These are phyloP conservation scores for Kryptolebias marmoratus DNA, from an alignment of 2,113 vertebrate genomes.

Conservation along the genomic window DNA sequence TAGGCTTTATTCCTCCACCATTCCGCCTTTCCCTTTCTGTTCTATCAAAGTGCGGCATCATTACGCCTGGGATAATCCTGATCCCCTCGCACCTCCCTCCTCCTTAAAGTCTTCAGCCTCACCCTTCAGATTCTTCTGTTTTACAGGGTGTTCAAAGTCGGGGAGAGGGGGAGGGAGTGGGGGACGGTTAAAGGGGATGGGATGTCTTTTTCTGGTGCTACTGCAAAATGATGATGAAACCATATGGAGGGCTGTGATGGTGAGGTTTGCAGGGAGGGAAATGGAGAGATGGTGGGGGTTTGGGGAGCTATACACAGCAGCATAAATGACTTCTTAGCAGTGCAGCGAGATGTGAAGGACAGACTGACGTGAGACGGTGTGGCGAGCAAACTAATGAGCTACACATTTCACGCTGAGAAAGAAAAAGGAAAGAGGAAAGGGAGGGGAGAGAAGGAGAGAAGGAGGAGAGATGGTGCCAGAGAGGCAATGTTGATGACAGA, in stretches of 20 bases:
- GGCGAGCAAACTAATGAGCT: slow-evolving; percentile 81
- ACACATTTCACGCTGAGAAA: slow-evolving; percentile 70
- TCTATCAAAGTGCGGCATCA: slow-evolving; percentile 81
- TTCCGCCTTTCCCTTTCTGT: slow-evolving; percentile 31
- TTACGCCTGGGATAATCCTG: slow-evolving; percentile 77
- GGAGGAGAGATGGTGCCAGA: slow-evolving; percentile 28
- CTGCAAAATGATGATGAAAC: slow-evolving; percentile 78
- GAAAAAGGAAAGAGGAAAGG: slow-evolving; percentile 10
- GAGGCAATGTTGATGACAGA: slow-evolving; percentile 47
- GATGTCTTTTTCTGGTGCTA: slow-evolving; percentile 51
- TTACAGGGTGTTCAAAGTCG: slow-evolving; percentile 39
- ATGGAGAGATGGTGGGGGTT: slow-evolving; percentile 15
- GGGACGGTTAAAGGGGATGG: not conserved
- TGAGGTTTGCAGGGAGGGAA: slow-evolving; percentile 44
- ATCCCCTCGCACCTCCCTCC: slow-evolving; percentile 36
- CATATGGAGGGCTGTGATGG: slow-evolving; percentile 74
- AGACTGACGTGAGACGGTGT: slow-evolving; percentile 76
- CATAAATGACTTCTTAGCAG: slow-evolving; percentile 85
- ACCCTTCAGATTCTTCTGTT: slow-evolving; percentile 52
- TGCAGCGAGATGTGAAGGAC: slow-evolving; percentile 86
- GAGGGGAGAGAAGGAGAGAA: slow-evolving; percentile 19
- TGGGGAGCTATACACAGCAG: slow-evolving; percentile 47
- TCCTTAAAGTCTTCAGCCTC: slow-evolving; percentile 42
- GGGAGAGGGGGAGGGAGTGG: not conserved
- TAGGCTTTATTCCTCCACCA: slow-evolving; percentile 62